Base-by-base conservation (phyloP, 2,888 invertebrate species). In the Pterostichus madidus region DNA sequence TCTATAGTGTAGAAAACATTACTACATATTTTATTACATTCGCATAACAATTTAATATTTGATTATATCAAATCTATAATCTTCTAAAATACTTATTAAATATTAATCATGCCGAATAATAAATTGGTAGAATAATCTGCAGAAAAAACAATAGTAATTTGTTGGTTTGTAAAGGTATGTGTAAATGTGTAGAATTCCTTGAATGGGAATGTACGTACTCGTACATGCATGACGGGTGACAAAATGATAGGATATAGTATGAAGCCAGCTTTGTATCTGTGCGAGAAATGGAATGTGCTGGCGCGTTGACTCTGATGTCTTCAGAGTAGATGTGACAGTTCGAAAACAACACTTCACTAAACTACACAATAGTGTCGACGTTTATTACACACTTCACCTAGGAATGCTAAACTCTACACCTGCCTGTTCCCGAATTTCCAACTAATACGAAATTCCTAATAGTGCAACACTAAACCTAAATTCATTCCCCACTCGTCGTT, bases 331-430 rank as follows among this genome's bases (percentile, higher is more conserved):
- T 76, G 76, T 49, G 76, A 76, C 76, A 79, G 79, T 79, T 79
- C 61, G 61, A 79, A 79, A 79, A 79, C 79, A 79, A 49, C 61
- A 79, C 61, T 46, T 79, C 64, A 53, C 68, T 71, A 75, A 75
- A 79, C 79, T 49, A 46, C 32, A 79, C 64, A 79, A 59, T 31
- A 79, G 64, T 79, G 79, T 79, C 79, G 56, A 79, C 64, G 61
- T 64, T 79, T 64, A 79, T 79, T 46, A 79, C 79, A 64, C 64
- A 79, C 79, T 75, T 75, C 53, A 75, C 35, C 46, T 64, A 79
- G 53, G 75, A 52, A 75, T 75, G 53, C 31, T 32, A 17, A 3
- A 64, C 64, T n/a, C 64, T 64, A 56, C 24, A 24, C 15, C 15
- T 56, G 4, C 56, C 0, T 17, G 49, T 17, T 39, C 8, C 17